Base-by-base conservation (phyloP, 2,113 vertebrate species). In the Peromyscus polionotus region DNA sequence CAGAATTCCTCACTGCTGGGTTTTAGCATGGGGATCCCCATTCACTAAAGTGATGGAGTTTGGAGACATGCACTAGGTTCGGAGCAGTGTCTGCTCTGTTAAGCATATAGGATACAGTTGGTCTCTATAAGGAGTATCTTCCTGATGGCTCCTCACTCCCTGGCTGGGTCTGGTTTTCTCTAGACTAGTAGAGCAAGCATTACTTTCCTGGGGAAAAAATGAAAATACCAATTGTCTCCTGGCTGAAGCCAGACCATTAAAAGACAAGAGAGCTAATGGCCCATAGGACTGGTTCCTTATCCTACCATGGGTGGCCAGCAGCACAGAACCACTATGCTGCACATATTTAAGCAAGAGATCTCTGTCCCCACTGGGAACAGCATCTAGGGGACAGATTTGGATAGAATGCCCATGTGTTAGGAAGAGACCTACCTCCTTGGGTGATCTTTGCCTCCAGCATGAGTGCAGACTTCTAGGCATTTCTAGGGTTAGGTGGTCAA, bases 61-160 rank as follows among this genome's bases (percentile, higher is more conserved):
- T 95, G 96, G 16, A 90, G 79, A 73, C 0, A 95, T 81, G 93
- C 90, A 79, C 76, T 88, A 93, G 31, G 83, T 84, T n/a, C 22
- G 19, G 14, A 24, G 72, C 0, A 0, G 61, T 39, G 88, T 54
- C 63, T 36, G 39, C 1, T 24, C 72, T 26, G 0, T 4, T 61
- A 33, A 42, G 3, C 7, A 31, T 31, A 5, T 39, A 11, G 11
- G 73, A 7, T 28, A 39, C 45, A 10, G 26, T 20, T 13, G 3
- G 24, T 54, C 81, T 22, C 83, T 0, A 0, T 61, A 68, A 28
- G 33, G 28, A 24, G 24, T 19, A 20, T 33, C 14, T 20, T 14
- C 51, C 19, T 0, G 0, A 22, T 3, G 48, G 22, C 61, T 2
- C 0, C 57, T 63, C 67, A 26, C 90, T 67, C 0, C 0, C 0